Conservation (phyloP, 1,140 invertebrate species). For the Drosophila nigromelanica region DNA sequence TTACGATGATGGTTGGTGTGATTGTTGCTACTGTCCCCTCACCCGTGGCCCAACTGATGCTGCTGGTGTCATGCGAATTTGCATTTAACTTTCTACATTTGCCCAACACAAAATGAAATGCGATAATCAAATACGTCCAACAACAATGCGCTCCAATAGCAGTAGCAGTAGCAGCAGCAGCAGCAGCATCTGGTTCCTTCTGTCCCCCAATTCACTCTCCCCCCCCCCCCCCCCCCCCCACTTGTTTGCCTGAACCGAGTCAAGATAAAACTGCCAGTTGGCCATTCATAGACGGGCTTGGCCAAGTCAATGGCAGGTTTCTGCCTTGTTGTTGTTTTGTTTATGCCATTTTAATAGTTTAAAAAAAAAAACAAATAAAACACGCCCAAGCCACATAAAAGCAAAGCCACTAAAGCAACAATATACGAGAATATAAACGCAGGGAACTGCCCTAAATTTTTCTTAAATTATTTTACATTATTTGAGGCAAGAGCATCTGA, state of each 20-base stretch:
- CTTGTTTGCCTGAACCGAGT: constrained; percentile 28
- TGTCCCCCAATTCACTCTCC: not conserved
- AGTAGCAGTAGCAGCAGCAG: constrained; percentile 17
- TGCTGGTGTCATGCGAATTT: constrained; percentile 77
- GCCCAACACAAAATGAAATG: constrained; percentile 78
- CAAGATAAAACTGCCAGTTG: constrained; percentile 72
- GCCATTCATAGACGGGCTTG: constrained; percentile 29
- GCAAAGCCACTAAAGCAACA: constrained; percentile 41
- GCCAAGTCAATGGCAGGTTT: constrained; percentile 27
- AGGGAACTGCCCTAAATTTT: not conserved
- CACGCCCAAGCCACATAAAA: constrained; percentile 55
- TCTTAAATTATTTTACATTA: not conserved
- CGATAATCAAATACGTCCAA: constrained; percentile 79
- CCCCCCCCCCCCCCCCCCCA: not conserved
- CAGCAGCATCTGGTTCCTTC: constrained; percentile 26
- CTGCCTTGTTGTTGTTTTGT: constrained; percentile 64
- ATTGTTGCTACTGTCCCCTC: constrained; percentile 58
- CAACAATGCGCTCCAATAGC: constrained; percentile 71
- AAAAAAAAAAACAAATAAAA: constrained; percentile 77
- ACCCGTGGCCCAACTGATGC: constrained; percentile 9
- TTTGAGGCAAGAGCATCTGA: not conserved
- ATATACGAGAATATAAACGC: constrained; percentile 8
- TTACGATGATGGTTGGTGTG: constrained; percentile 71
- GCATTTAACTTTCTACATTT: constrained; percentile 80
- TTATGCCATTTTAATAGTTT: constrained; percentile 81